Percentiles rank a stretch among this genome's conserved stretches.
Evolutionary conservation across 2,888 invertebrate genomes (phyloP).

Genomic region (Parthenolecanium corni): DNA sequence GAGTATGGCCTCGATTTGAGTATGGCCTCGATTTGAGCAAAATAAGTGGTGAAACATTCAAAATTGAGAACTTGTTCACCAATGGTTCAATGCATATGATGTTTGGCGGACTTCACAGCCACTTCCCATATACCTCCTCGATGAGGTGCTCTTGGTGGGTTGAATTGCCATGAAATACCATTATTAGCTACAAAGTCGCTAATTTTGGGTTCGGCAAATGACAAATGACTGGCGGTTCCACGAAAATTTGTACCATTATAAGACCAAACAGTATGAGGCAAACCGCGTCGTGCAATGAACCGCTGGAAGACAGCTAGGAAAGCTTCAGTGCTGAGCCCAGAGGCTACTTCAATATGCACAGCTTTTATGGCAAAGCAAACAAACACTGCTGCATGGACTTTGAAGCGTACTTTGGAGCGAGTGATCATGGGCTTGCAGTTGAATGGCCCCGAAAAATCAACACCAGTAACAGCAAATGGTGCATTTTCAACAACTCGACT

Average conservation of each 20-base stretch:
- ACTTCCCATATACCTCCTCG: conserved; percentile 3
- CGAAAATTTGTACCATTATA: conserved; percentile 32
- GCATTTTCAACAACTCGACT: conserved; percentile 27
- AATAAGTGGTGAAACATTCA: too few species aligned
- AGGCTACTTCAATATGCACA: background rate
- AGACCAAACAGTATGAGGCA: conserved; percentile 24
- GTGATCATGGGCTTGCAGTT: background rate
- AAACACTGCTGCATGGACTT: background rate
- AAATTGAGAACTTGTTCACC: background rate
- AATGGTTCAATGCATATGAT: background rate
- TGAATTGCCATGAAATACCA: background rate
- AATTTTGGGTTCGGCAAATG: background rate
- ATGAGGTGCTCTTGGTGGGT: background rate
- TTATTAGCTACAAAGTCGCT: background rate
- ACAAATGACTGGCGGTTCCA: conserved; percentile 19
- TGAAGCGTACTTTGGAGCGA: background rate
- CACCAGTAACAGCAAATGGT: conserved; percentile 30
- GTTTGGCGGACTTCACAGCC: background rate
- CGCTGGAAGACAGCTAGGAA: background rate
- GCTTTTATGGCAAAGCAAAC: conserved; percentile 1
- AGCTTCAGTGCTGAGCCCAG: background rate
- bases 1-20: too few species aligned
- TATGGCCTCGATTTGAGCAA: too few species aligned
- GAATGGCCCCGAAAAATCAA: conserved; percentile 30
- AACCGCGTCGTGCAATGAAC: conserved; percentile 28